Base-by-base conservation (phyloP, 2,888 invertebrate genomes). In the Formica aserva region DNA sequence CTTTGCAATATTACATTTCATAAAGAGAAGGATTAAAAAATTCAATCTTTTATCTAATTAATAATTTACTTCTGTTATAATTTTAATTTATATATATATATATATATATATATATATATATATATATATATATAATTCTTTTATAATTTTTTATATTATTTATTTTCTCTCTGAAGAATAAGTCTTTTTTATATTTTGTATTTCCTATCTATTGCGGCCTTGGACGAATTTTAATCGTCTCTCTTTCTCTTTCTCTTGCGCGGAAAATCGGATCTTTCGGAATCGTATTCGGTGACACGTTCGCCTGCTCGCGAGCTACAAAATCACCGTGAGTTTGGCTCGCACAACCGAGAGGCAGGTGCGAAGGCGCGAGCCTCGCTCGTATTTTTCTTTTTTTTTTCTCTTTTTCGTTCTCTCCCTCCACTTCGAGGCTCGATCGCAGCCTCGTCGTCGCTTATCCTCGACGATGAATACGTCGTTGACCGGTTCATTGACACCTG, bases 401-500 rank as follows among this genome's bases (percentile, higher is more conserved):
- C 71, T 82, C 26, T 66, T 74, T 41, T 60, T 55, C 35, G 57
- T 66, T 77, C 74, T 81, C 72, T 55, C 66, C 48, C 74, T 60
- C n/a, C n/a, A 52, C 2, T n/a, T 8, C 60, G 29, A 63, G 35
- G 41, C 66, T 77, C 52, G 52, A 86, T 87, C 83, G 22, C 45
- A 75, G 60, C 83, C 88, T 89, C 90, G 86, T 89, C 76, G 82
- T 83, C 83, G 86, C 87, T 91, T 91, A 90, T 90, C 86, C 90
- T 89, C 86, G n/a, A n/a, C 89, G 89, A 89, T 86, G 89, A 90
- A 89, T 87, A 89, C 89, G 82, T 89, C 88, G 88, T 88, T 88
- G 90, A 84, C 87, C 88, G 85, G 90, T 90, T 93, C 92, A 91
- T 93, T 93, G 93, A 94, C 94, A 94, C 93, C 93, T 93, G 93